Evolutionary conservation across 2,113 vertebrate species (phyloP).

Genomic region (Nyctibius bracteatus): DNA sequence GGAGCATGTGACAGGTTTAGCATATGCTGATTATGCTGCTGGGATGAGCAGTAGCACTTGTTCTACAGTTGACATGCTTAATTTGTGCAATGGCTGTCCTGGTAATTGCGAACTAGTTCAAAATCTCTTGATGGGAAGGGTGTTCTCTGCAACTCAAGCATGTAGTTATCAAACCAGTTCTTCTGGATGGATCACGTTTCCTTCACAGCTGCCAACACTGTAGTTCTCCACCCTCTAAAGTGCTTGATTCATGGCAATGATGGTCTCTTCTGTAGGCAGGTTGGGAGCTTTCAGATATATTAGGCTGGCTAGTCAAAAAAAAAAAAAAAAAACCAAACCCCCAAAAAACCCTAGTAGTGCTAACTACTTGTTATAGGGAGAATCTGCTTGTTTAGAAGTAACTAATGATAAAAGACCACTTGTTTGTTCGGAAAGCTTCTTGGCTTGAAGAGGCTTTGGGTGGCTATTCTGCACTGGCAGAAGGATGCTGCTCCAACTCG

Average conservation of each 20-base stretch:
- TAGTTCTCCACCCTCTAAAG: neutral
- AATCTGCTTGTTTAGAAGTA: neutral
- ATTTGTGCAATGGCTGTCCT: neutral
- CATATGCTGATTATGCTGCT: neutral
- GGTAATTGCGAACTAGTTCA: neutral
- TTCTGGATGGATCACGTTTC: conserved; percentile 4
- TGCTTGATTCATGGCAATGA: neutral
- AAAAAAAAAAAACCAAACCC: no score
- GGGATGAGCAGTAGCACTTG: neutral
- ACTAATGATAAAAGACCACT: neutral
- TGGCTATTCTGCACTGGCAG: neutral
- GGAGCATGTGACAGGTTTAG: neutral
- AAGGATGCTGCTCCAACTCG: neutral
- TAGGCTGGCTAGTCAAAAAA: neutral
- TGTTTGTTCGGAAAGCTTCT: neutral
- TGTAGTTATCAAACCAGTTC: neutral
- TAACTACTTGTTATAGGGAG: neutral
- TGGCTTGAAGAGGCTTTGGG: neutral
- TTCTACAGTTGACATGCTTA: neutral
- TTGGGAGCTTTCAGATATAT: neutral
- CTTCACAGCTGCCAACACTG: neutral
- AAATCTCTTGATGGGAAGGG: neutral
- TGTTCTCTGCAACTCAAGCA: neutral
- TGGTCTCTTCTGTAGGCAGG: neutral
- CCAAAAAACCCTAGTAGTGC: neutral